Evolutionary conservation across 64 coral and sea anemone genomes (phyloP).

Genomic region (Porites lutea): DNA sequence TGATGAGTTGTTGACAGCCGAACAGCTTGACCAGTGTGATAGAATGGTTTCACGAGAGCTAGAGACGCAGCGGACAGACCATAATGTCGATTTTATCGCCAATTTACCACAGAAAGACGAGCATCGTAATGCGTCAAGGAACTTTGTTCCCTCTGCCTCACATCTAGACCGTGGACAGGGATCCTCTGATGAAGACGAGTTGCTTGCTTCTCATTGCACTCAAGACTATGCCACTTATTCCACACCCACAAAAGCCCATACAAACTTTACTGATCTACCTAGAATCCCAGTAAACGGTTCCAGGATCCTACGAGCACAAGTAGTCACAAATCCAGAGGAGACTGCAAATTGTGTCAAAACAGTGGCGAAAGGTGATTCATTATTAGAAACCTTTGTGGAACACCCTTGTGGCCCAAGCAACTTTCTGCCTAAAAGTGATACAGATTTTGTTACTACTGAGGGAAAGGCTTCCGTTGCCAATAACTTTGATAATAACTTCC

Average conservation of each 20-base stretch:
- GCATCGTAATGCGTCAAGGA: background rate
- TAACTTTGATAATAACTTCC: background rate
- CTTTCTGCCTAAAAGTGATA: background rate
- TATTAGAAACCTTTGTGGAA: background rate
- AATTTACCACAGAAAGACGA: background rate
- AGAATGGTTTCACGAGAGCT: conserved; percentile 51
- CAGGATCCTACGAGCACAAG: background rate
- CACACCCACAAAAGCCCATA: background rate
- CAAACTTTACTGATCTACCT: background rate
- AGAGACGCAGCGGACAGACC: background rate
- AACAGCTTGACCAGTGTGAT: conserved; percentile 76
- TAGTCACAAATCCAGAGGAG: background rate
- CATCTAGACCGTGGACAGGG: background rate
- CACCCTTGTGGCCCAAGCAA: background rate
- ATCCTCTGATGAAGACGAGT: conserved; percentile 2
- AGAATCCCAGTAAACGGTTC: background rate
- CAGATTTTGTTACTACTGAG: too few species aligned
- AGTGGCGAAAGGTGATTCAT: background rate
- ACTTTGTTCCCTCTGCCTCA: background rate
- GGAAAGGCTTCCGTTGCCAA: background rate
- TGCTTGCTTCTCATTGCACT: background rate
- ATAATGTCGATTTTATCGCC: background rate
- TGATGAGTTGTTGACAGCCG: conserved; percentile 74
- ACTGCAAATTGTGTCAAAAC: background rate
- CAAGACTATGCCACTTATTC: background rate